Evolutionary conservation across 2,113 vertebrate genomes (phyloP).

Genomic region (Manacus vitellinus): DNA sequence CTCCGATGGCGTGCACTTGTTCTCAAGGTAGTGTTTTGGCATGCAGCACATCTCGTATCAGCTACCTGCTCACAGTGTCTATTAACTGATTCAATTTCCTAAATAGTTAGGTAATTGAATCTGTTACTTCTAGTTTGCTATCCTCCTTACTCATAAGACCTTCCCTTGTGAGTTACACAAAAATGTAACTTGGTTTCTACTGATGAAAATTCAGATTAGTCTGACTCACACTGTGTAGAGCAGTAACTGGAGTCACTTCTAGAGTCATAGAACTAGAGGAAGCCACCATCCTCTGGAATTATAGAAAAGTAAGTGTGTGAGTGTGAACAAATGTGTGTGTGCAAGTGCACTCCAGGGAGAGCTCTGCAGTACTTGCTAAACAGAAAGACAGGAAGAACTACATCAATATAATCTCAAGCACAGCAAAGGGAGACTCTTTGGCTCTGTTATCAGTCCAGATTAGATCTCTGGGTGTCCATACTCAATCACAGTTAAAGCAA

Average conservation of each 20-base stretch:
- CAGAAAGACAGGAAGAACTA: background rate
- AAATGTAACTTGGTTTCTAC: background rate
- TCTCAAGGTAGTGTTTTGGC: background rate
- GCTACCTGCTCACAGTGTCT: background rate
- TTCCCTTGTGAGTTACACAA: background rate
- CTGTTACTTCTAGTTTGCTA: background rate
- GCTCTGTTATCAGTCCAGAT: background rate
- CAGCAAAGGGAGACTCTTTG: background rate
- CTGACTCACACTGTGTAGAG: background rate
- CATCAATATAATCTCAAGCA: background rate
- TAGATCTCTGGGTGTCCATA: background rate
- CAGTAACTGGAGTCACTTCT: background rate
- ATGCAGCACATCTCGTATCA: background rate
- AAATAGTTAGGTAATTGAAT: background rate
- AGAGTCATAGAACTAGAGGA: background rate
- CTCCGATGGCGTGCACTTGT: accelerated
- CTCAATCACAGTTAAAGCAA: background rate
- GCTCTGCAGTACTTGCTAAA: background rate
- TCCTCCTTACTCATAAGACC: background rate
- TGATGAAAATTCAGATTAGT: background rate
- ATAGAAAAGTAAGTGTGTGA: background rate
- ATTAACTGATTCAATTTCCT: background rate
- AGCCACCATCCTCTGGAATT: background rate
- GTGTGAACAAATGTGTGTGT: too few relatives aligned
- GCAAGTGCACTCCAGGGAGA: background rate